Evolutionary conservation across 1,140 invertebrate species (phyloP), one percentile per base, ranked within the genome.

Genomic region (Rhizoglyphus robini): DNA sequence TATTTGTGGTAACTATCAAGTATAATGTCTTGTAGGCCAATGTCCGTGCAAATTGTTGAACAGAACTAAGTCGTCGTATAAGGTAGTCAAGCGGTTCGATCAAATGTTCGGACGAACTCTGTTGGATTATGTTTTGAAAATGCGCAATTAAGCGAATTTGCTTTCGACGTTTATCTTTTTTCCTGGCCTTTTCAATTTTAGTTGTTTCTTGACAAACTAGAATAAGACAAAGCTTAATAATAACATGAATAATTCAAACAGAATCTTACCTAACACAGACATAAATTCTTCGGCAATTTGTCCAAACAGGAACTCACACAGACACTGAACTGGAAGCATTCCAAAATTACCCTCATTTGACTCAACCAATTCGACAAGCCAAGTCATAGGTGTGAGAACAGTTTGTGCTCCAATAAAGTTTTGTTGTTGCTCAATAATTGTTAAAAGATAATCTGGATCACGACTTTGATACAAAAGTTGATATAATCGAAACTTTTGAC

Each of bases 341-440:
- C 86, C 83, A 65, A 80, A 79, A n/a, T 88, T 87, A 2, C 88
- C 85, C 72, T 94, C 90, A 70, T 87, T 90, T 68, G 87, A 90
- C 69, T 93, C 87, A 15, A 98, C 88, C 32, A 98, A 77, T 74
- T 95, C 90, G 15, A 91, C 90, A 38, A 98, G 78, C 93, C 93
- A 97, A 3, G 93, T 90, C 90, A 97, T 95, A 25, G 92, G 88
- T 68, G 90, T 88, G 81, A 72, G 63, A 58, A 29, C 57, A 54
- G 34, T 41, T 65, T 62, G 18, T 29, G 57, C 13, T n/a, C 18
- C 46, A 15, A 4, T 20, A 20, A 36, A n/a, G 31, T 31, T 57
- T 51, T 65, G 30, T 66, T 74, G 75, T 96, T 92, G 0, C 92
- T 93, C 73, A 88, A 85, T 25, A 92, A 79, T 68, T 86, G 90